Conservation (phyloP, 2,888 invertebrate genomes). For the Liopterus haemorrhoidalis region DNA sequence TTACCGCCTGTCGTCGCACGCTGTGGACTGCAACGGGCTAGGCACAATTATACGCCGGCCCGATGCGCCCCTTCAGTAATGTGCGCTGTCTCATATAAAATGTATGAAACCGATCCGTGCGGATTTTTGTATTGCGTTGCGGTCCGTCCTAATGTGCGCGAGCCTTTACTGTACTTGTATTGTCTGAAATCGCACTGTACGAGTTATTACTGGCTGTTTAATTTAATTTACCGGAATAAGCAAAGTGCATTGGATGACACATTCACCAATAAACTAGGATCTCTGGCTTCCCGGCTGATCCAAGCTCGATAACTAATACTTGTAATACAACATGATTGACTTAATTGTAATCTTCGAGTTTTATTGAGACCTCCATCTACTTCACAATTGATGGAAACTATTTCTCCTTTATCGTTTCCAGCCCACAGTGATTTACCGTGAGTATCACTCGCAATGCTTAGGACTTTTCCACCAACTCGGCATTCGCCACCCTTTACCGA, state of each 20-base stretch:
- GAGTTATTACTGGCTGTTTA: too few relatives aligned
- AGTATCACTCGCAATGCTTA: constrained; percentile 70
- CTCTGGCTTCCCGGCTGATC: constrained; percentile 64
- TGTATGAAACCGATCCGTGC: too few relatives aligned
- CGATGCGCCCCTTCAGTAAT: too few relatives aligned
- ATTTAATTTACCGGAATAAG: constrained; percentile 48
- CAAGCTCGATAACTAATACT: constrained; percentile 74
- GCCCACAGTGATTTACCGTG: constrained; percentile 76
- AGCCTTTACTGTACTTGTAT: too few relatives aligned
- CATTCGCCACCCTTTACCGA: constrained; percentile 60
- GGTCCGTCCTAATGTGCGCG: too few relatives aligned
- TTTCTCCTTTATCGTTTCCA: constrained; percentile 62
- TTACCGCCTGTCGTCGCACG: too few relatives aligned
- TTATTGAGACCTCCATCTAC: constrained; percentile 39
- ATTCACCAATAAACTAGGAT: constrained; percentile 70
- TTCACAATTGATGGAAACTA: constrained; percentile 41
- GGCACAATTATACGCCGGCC: too few relatives aligned
- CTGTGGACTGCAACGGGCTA: too few relatives aligned
- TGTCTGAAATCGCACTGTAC: too few relatives aligned
- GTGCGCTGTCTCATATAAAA: too few relatives aligned
- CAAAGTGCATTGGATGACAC: constrained; percentile 69
- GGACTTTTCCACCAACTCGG: constrained; percentile 55
- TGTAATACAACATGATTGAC: constrained; percentile 51
- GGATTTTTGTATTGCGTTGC: too few relatives aligned
- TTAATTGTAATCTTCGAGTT: constrained; percentile 37